Evolutionary conservation across 2,888 invertebrate genomes (phyloP).

Genomic region (Arctia plantaginis): DNA sequence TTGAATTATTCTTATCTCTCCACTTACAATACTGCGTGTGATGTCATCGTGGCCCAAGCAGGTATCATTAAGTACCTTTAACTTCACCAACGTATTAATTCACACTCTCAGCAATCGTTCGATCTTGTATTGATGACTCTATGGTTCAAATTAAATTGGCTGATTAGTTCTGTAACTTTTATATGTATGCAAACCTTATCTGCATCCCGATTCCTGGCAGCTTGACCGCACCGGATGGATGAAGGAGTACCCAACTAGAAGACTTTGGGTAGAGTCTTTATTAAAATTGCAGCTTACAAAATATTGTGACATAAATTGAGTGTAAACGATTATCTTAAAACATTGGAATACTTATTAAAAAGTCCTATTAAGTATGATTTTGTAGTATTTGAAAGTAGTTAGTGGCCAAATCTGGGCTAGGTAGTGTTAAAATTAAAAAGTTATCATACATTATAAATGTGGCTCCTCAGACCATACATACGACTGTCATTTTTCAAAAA

Average conservation of each 20-base stretch:
- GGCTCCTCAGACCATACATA: no score
- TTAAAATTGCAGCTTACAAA: neutral
- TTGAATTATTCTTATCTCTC: constrained; percentile 72
- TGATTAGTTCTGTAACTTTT: neutral
- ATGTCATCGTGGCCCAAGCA: constrained; percentile 71
- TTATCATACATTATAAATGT: no score
- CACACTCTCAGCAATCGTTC: neutral
- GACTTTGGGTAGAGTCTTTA: constrained; percentile 43
- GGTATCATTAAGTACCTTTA: constrained; percentile 76
- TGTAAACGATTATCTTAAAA: neutral
- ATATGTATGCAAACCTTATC: constrained; percentile 63
- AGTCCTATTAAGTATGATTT: no score
- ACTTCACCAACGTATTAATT: constrained; percentile 45
- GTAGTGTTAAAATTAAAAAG: no score
- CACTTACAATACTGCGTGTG: constrained; percentile 74
- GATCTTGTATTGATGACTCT: neutral
- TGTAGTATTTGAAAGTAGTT: no score
- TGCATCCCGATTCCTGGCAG: constrained; percentile 71
- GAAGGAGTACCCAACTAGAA: constrained; percentile 57
- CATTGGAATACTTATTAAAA: neutral
- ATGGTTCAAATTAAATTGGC: constrained; percentile 42
- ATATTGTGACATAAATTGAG: neutral
- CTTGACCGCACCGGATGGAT: constrained; percentile 64
- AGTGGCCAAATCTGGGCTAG: no score
- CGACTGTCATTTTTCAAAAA: no score